Conservation (phyloP, 2,797 vertebrate species). For the Pyrocephalus nanus region DNA sequence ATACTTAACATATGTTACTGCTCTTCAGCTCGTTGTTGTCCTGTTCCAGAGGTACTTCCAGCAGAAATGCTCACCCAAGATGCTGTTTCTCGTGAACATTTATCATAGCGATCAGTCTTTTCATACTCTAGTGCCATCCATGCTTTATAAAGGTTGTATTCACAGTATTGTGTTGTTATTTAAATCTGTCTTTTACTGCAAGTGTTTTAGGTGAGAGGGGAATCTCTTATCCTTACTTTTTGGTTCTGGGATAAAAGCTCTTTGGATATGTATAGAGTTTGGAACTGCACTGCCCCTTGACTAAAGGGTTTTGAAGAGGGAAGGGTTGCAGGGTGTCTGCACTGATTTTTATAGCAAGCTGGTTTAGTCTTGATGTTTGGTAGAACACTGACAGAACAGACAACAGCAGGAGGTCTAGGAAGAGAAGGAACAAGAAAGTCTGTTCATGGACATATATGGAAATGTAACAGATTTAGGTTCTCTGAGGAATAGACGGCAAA, state of each 20-base stretch:
- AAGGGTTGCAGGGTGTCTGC: background rate
- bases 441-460: background rate
- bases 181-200: background rate
- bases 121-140: background rate
- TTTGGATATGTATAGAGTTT: background rate
- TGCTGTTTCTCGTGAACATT: background rate
- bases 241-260: background rate
- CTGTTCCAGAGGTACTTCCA: background rate
- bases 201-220: background rate
- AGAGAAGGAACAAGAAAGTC: background rate
- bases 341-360: background rate
- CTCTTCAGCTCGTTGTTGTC: background rate
- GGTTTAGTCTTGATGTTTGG: background rate
- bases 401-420: background rate
- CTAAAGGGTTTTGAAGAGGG: background rate
- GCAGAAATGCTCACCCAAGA: background rate
- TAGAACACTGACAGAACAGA: background rate
- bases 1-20: background rate
- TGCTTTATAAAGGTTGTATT: background rate
- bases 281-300: background rate
- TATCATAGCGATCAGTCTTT: background rate
- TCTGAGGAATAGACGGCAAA: background rate
- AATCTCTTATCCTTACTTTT: background rate
- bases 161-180: background rate
- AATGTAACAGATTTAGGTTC: background rate